Conservation (phyloP, 1,140 invertebrate genomes). For the Rhyacophila brunnea region DNA sequence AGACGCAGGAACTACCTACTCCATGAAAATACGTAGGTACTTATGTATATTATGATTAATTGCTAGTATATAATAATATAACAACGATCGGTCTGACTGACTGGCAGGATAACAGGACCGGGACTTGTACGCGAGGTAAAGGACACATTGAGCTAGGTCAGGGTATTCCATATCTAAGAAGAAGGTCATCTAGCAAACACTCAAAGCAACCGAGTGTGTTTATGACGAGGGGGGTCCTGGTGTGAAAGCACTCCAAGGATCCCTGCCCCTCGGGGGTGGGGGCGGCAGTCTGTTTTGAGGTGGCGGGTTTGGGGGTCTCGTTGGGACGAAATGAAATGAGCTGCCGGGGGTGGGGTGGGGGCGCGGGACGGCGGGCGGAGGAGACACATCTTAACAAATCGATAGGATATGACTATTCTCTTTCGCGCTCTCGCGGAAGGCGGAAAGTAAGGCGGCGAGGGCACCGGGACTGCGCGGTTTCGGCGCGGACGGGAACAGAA, state of each 20-base stretch:
- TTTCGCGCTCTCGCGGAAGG: conserved; percentile 16
- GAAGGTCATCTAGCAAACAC: too few species aligned
- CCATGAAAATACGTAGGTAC: too few species aligned
- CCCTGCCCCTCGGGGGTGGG: conserved; percentile 6
- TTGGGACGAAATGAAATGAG: conserved; percentile 24
- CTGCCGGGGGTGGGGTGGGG: conserved; percentile 13
- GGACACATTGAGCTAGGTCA: too few species aligned
- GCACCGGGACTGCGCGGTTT: too few species aligned
- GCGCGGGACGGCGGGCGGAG: conserved; percentile 14
- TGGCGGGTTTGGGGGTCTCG: conserved; percentile 9
- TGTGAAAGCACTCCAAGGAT: conserved; percentile 9
- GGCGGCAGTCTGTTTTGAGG: conserved; percentile 6
- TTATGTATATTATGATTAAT: too few species aligned
- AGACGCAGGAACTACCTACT: too few species aligned
- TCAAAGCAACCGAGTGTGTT: too few species aligned
- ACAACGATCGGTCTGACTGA: too few species aligned
- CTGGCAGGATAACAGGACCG: too few species aligned
- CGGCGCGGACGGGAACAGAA: not conserved
- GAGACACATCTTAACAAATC: conserved; percentile 56
- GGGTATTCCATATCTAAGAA: too few species aligned
- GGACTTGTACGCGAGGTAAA: too few species aligned
- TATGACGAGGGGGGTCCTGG: not conserved
- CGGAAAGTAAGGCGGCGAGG: not conserved
- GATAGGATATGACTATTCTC: conserved; percentile 58
- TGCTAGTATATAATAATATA: too few species aligned